Conservation (phyloP, 2,888 invertebrate genomes). For the Panorpa germanica region DNA sequence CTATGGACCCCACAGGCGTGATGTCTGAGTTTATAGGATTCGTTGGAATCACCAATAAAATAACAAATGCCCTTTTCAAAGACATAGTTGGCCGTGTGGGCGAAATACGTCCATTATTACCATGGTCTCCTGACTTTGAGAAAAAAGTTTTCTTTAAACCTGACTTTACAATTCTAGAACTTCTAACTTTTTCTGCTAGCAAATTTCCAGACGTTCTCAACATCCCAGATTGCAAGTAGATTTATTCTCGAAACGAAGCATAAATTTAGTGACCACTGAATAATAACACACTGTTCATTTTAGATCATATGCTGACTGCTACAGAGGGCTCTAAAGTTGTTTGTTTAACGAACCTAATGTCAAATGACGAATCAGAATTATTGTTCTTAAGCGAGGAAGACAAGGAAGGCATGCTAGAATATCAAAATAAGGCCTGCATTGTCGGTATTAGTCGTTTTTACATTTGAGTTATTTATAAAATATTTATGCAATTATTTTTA, state of each 20-base stretch:
- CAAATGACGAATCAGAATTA: too few species aligned
- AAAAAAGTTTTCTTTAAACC: slow-evolving; percentile 80
- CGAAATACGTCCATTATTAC: slow-evolving; percentile 55
- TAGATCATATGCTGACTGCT: too few species aligned
- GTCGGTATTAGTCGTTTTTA: too few species aligned
- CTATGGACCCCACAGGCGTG: slow-evolving; percentile 84
- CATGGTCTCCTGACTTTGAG: slow-evolving; percentile 73
- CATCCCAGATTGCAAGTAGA: slow-evolving; percentile 80
- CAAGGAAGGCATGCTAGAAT: too few species aligned
- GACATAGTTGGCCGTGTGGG: slow-evolving; percentile 67
- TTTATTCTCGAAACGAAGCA: slow-evolving; percentile 9
- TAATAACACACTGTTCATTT: too few species aligned
- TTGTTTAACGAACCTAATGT: too few species aligned
- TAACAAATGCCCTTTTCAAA: slow-evolving; percentile 78
- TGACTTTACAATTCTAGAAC: slow-evolving; percentile 91
- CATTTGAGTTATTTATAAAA: too few species aligned
- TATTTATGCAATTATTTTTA: too few species aligned
- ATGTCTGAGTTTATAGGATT: slow-evolving; percentile 94
- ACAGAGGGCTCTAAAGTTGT: too few species aligned
- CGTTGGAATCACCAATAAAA: slow-evolving; percentile 89
- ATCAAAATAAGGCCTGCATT: too few species aligned
- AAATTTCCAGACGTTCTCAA: slow-evolving; percentile 93
- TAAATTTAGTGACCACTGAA: not conserved
- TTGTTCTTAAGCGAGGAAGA: too few species aligned
- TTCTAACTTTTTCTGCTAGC: slow-evolving; percentile 78